Evolutionary conservation across 2,797 vertebrate species (phyloP), one percentile per base, ranked within the genome.

Genomic region (Sardinella longiceps): DNA sequence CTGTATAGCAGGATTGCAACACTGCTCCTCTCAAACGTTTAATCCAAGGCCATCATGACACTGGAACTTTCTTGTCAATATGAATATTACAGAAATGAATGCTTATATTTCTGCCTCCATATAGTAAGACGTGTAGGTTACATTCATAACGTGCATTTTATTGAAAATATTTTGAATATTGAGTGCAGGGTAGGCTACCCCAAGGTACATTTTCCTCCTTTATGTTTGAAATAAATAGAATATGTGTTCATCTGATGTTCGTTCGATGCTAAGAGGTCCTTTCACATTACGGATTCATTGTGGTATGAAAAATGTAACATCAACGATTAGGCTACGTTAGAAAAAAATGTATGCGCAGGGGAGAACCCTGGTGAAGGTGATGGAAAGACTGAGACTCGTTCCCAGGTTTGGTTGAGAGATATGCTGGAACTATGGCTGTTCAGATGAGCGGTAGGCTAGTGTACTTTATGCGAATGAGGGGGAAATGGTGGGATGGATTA

Each of bases 401-500:
- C 70, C 39, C 70, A 20, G 37, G 15, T 39, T 77, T 43, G 70
- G 70, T 77, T 23, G 70, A 77, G 70, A 77, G 70, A 77, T 33
- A 70, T 77, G 37, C 70, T 77, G 70, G 33, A 23, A 43, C 70
- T 20, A 77, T n/a, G 43, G 37, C 70, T 23, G 33, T 23, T 43
- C 70, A 23, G 33, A 77, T 43, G 70, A 77, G 70, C 33, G 70
- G 37, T 77, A 37, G 63, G 70, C 18, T 77, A 37, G 63, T 43
- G 70, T n/a, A 43, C 70, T 37, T 37, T 43, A 77, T 37, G 43
- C 33, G 37, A 39, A 77, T 43, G 70, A 77, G 37, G 33, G 70
- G 70, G 70, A 20, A 77, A 77, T 77, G 70, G 70, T 48, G 74
- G 81, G 58, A 46, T 70, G 58, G 51, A 81, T 85, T 83, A 85